Base-by-base conservation (phyloP, 1,140 invertebrate genomes). In the Saccostrea glomerata region DNA sequence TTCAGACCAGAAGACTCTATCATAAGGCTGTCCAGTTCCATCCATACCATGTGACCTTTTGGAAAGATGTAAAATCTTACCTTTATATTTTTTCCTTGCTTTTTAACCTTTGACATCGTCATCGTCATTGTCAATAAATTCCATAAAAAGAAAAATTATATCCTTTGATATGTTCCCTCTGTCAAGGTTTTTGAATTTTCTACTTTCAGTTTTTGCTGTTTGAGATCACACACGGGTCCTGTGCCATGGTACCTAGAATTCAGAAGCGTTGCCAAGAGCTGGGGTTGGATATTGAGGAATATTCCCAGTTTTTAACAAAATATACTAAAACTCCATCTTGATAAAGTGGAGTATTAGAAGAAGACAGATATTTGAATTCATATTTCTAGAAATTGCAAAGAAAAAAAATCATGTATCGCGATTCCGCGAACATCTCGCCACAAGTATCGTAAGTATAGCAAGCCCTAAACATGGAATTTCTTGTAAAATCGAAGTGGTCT, bases 31-130 rank as follows among this genome's bases (percentile, higher is more conserved):
- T 92, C 13, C 87, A 88, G 86, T 87, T 90, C 23, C 89, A 93
- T 86, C 93, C 92, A 4, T 91, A 92, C 47, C 89, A 90, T 70
- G 91, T 92, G 20, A 85, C 93, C 2, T 82, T 91, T 47, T 93
- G 93, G 93, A 93, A 93, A 93, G 92, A 93, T 91, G 93, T 93
- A 93, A 93, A 88, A 90, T 85, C 87, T 88, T 90, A 86, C 84
- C 87, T 77, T 88, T 88, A 60, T 23, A 63, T 40, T 20, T 63
- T n/a, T 55, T 88, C 20, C 83, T 85, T n/a, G 7, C 54, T 89
- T 1, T 25, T n/a, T 11, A 47, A 47, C 5, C 47, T 47, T 47
- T 47, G 47, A 47, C 6, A 7, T 47, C 47, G 2, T 47, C 5
- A 47, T 47, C 47, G 9, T 3, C 6, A 47, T 47, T 47, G 9